Evolutionary conservation across 2,797 vertebrate species (phyloP).

Genomic region (Rhabdomys pumilio): DNA sequence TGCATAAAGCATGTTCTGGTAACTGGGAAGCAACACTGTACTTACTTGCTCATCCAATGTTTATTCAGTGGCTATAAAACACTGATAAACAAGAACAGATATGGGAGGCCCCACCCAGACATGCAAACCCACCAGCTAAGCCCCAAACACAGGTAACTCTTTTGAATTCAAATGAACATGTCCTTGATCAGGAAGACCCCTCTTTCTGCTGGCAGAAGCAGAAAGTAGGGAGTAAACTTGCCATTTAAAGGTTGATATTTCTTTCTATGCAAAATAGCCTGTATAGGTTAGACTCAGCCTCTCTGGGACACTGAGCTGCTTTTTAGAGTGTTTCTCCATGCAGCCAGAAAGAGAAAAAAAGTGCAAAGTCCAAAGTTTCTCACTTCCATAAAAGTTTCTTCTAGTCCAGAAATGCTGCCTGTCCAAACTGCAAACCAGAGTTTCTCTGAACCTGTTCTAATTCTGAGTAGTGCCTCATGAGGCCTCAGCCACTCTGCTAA

Average conservation of each 20-base stretch:
- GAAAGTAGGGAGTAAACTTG: background rate
- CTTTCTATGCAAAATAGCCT: background rate
- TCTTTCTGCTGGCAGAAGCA: background rate
- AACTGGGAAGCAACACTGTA: background rate
- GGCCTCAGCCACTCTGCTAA: background rate
- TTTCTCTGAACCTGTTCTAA: background rate
- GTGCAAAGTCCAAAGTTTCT: background rate
- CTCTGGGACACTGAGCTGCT: background rate
- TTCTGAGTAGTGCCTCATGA: background rate
- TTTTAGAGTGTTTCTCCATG: conserved; percentile 30
- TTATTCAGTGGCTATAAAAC: background rate
- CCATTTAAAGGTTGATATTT: conserved; percentile 8
- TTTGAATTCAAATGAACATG: conserved; percentile 21
- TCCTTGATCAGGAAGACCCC: background rate
- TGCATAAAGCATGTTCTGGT: background rate
- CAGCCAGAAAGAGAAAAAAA: background rate
- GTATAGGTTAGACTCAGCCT: background rate
- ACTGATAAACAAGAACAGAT: conserved; percentile 3
- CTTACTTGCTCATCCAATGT: background rate
- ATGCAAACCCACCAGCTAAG: background rate
- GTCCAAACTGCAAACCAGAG: background rate
- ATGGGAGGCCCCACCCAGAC: background rate
- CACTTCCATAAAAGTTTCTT: background rate
- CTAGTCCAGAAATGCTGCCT: background rate
- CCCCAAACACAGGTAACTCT: background rate